Evolutionary conservation across 1,140 invertebrate species (phyloP), one percentile per base, ranked within the genome.

Genomic region (Neotoxoptera formosana): DNA sequence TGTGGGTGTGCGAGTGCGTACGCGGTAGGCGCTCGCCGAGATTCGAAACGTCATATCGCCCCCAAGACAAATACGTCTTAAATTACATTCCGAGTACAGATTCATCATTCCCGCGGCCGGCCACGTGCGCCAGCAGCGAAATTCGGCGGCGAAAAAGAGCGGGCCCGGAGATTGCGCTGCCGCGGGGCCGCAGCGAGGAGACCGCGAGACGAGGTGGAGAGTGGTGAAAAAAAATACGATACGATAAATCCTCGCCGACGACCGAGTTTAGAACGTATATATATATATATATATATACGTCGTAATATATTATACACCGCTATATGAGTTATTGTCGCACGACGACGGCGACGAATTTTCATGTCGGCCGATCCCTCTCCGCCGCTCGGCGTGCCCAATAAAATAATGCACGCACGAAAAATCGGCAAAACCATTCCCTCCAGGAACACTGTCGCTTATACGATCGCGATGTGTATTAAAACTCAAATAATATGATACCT

Each of bases 1-100:
- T 14, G 9, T 36, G n/a, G 0, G n/a, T 6, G 41, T 45, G 25
- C 30, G 25, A 8, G 23, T 0, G 48, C 7, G 48, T n/a, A 25
- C 6, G 36, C 34, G 51, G 47, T 25, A 60, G 30, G 21, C 30
- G 17, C 67, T 34, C 41, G 20, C 41, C 0, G 60, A 91, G 41
- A 91, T 91, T 91, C 90, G 90, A 91, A 91, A 91, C 90, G 90
- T 91, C 90, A 91, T 81, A 48, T 91, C 67, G 67, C 34, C 53
- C 47, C 53, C 47, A 81, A 91, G 90, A 91, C 90, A 81, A 91
- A 91, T 91, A 91, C 60, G 90, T n/a, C 60, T 91, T 81, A 48
- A 91, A 91, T 91, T 76, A 91, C 90, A 34, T 91, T 91, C n/a
- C 14, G 9, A 30, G 41, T 81, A 81, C 45, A 81, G 90, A 91